Evolutionary conservation across 2,797 vertebrate species (phyloP).

Genomic region (Craterocephalus amniculus): DNA sequence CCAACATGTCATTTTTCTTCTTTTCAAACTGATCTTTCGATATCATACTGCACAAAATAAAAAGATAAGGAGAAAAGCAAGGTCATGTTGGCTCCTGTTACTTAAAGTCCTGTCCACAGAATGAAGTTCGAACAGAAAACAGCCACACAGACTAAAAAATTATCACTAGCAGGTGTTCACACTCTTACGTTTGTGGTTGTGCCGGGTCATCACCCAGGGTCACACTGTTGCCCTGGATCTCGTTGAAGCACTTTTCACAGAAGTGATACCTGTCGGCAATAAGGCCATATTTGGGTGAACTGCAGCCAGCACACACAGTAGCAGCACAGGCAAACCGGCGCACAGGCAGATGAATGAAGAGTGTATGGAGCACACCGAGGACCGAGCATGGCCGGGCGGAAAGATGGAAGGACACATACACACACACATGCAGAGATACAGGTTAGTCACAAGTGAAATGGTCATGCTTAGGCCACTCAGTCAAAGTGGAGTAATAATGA

Average conservation of each 20-base stretch:
- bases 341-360: conserved; percentile 67
- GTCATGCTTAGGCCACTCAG: conserved; percentile 51
- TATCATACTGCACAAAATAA: conserved; percentile 88
- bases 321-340: conserved; percentile 73
- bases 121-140: conserved; percentile 16
- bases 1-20: conserved; percentile 98
- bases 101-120: conserved; percentile 13
- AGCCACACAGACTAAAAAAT: conserved; percentile 15
- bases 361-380: conserved; percentile 48
- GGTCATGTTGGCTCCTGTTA: conserved; percentile 26
- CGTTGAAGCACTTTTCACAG: conserved; percentile 99
- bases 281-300: conserved; percentile 81
- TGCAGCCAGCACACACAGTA: conserved; percentile 75
- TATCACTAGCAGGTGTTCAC: conserved; percentile 14
- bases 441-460: conserved; percentile 70
- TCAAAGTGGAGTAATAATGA: conserved; percentile 50
- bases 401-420: conserved; percentile 45
- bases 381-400: conserved; percentile 48
- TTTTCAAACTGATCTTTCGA: conserved; percentile 99
- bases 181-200: conserved; percentile 94
- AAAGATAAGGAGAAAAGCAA: conserved; percentile 27
- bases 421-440: conserved; percentile 58
- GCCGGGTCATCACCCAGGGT: conserved; percentile 98
- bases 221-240: conserved; percentile 99
- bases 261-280: conserved; percentile 97